Evolutionary conservation across 1,140 invertebrate genomes (phyloP).

Genomic region (Vollenhovia emeryi): DNA sequence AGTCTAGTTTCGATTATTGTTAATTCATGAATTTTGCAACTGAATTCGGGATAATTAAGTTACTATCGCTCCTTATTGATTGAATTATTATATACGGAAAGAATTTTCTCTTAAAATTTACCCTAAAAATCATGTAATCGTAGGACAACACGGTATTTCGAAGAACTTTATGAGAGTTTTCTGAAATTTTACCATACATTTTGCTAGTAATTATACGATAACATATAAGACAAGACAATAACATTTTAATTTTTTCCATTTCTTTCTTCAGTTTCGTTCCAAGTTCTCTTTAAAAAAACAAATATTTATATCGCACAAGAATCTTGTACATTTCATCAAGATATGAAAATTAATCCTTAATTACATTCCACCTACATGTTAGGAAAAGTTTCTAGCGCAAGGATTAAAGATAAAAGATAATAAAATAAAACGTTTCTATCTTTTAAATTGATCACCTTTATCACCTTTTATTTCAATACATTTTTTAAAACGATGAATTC

Average conservation of each 20-base stretch:
- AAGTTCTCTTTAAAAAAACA: not conserved
- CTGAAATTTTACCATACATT: no score
- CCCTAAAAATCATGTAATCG: no score
- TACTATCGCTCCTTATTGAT: not conserved
- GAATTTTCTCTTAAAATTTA: no score
- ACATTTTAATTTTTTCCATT: not conserved
- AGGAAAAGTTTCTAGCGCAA: no score
- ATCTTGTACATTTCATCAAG: not conserved
- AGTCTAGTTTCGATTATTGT: not conserved
- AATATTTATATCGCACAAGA: not conserved
- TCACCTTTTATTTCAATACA: not conserved
- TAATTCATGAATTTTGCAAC: not conserved
- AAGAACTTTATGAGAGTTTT: no score
- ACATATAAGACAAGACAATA: not conserved
- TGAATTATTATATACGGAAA: not conserved
- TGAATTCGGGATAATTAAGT: not conserved
- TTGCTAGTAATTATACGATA: no score
- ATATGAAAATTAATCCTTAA: not conserved
- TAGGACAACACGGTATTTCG: no score
- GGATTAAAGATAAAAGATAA: no score
- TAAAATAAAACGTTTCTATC: no score
- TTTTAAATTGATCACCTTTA: no score
- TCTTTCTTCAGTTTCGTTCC: not conserved
- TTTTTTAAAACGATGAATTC: not conserved
- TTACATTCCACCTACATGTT: not conserved